Conservation (phyloP, 2,888 invertebrate species). For the Ceraclea dissimilis region DNA sequence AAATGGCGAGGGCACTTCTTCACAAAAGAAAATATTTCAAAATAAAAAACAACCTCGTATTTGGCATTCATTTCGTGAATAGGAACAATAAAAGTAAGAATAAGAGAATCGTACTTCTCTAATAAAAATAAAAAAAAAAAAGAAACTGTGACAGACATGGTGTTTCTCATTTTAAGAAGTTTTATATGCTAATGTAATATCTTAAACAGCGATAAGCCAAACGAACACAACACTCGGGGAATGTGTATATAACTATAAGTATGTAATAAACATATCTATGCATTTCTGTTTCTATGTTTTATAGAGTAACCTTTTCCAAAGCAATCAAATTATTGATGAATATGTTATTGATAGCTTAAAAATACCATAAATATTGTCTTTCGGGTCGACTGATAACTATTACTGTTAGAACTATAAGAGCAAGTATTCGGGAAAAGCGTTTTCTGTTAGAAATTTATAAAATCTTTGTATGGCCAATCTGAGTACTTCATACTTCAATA, state of each 20-base stretch:
- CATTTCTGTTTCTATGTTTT: too few species aligned
- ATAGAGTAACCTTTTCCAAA: too few species aligned
- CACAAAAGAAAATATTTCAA: slow-evolving; percentile 2
- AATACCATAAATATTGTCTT: too few species aligned
- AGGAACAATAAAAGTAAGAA: slow-evolving; percentile 17
- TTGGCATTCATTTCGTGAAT: slow-evolving; percentile 18
- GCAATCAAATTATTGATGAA: too few species aligned
- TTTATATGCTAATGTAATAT: slow-evolving; percentile 26
- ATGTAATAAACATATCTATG: too few species aligned
- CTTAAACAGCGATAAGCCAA: slow-evolving; percentile 23
- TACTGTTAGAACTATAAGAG: too few species aligned
- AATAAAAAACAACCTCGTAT: slow-evolving; percentile 11
- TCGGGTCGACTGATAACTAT: too few species aligned
- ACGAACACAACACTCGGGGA: not conserved
- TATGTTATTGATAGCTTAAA: too few species aligned
- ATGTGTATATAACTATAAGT: not conserved
- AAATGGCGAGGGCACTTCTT: slow-evolving; percentile 4
- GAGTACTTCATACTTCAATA: too few species aligned
- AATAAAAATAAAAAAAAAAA: slow-evolving; percentile 24
- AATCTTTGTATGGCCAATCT: too few species aligned
- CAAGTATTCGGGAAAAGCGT: too few species aligned
- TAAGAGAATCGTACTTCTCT: slow-evolving; percentile 5
- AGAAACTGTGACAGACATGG: slow-evolving; percentile 22
- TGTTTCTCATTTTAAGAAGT: slow-evolving; percentile 22
- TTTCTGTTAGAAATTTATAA: too few species aligned